Base-by-base conservation (phyloP, 2,113 vertebrate genomes). In the Zosterops japonicus region DNA sequence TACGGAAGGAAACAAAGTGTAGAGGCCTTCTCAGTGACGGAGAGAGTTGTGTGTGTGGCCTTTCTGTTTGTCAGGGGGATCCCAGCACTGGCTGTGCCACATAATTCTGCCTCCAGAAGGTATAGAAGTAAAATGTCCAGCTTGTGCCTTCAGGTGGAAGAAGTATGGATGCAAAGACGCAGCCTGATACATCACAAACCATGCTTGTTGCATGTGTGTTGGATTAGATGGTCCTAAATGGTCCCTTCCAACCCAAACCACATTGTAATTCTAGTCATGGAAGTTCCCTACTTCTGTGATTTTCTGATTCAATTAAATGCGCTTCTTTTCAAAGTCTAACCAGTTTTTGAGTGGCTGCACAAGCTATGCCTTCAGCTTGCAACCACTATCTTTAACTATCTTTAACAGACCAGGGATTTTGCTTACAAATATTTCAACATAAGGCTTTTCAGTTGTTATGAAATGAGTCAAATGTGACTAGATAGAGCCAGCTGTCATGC, bases 391-490 rank as follows among this genome's bases (percentile, higher is more conserved):
- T 93, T 81, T 86, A 78, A 83, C 70, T 39, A 77, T 18, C 14
- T 91, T 70, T 90, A 86, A 71, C 39, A 90, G 77, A 82, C 76
- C 56, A 70, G 20, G 31, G 52, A 92, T 68, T 90, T 83, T 90
- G 88, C 83, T 96, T 96, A 93, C 83, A 97, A 94, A 94, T 91
- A 96, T 96, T 93, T 94, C 70, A 94, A 93, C 77, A 77, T 77
- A 94, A 89, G 92, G 64, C 36, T 96, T 96, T 96, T 92, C 83
- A 83, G 79, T 93, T 95, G 75, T 88, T 96, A 95, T 71, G 90
- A 88, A 92, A 83, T 96, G 78, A 92, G 64, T 94, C 75, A 93
- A 94, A 95, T 86, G 79, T 67, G 50, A 94, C 63, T 95, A 93
- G 82, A 90, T 70, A 80, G 82, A 94, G 52, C 63, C 95, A 96